These are phyloP conservation scores for Laothoe populi DNA, from an alignment of 2,888 invertebrate genomes.

Conservation along the genomic window DNA sequence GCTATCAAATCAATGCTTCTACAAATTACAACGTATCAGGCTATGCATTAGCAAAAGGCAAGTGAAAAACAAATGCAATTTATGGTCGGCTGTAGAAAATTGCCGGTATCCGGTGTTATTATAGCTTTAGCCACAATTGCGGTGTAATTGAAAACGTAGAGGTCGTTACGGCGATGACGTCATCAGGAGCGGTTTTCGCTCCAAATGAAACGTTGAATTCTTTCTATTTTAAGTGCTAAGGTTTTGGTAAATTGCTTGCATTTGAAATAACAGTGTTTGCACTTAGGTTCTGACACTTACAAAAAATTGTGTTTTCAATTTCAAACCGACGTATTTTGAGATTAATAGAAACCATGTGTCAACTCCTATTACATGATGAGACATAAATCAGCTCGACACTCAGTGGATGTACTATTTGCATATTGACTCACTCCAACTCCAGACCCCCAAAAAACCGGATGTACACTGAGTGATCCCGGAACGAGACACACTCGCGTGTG, in stretches of 20 bases:
- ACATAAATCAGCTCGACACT: too few species aligned
- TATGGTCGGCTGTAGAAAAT: conserved; percentile 66
- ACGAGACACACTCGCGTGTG: too few species aligned
- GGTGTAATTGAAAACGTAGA: conserved; percentile 79
- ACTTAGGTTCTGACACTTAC: too few species aligned
- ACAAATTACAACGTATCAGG: conserved; percentile 14
- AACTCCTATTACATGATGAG: too few species aligned
- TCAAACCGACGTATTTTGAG: too few species aligned
- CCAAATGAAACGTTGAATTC: conserved; percentile 15
- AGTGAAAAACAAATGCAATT: conserved; percentile 78
- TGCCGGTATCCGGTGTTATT: conserved; percentile 67
- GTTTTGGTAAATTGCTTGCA: not conserved
- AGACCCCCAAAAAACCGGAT: too few species aligned
- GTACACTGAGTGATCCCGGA: too few species aligned
- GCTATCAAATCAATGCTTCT: conserved; percentile 9
- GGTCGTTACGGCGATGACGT: conserved; percentile 68
- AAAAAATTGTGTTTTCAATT: conserved; percentile 1
- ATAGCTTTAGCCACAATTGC: conserved; percentile 75
- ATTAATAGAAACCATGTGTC: too few species aligned
- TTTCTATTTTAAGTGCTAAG: not conserved
- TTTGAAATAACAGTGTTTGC: too few species aligned
- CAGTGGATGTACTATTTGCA: too few species aligned
- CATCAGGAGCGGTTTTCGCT: conserved; percentile 34
- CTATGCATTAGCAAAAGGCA: conserved; percentile 37
- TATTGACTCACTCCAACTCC: too few species aligned